Evolutionary conservation across 2,113 vertebrate species (phyloP).

Genomic region (Pipra filicauda): DNA sequence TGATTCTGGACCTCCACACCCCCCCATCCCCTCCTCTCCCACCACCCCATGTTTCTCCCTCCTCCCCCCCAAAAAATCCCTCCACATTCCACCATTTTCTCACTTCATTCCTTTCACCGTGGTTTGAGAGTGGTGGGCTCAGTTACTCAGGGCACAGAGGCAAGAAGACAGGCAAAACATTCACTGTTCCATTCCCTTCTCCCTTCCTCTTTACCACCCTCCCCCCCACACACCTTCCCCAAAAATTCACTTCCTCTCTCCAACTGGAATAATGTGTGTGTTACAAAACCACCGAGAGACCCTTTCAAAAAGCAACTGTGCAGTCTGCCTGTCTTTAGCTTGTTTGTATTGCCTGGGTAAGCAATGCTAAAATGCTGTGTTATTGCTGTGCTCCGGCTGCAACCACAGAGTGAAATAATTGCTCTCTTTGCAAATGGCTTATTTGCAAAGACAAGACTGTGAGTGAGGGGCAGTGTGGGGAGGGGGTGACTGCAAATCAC

Average conservation of each 20-base stretch:
- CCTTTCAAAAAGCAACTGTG: conserved; percentile 44
- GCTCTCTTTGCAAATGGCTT: conserved; percentile 32
- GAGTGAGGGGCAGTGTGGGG: not conserved
- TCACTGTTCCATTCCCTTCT: not conserved
- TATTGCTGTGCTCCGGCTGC: not conserved
- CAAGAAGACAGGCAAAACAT: conserved; percentile 60
- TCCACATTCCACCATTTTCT: conserved; percentile 80
- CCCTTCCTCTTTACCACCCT: not conserved
- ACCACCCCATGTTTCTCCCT: conserved; percentile 21
- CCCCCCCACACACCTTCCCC: not conserved
- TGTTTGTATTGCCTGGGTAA: conserved; percentile 54
- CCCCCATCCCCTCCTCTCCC: not conserved
- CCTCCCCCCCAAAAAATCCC: conserved; percentile 58
- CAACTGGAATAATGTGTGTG: conserved; percentile 30
- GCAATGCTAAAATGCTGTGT: conserved; percentile 45
- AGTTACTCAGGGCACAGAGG: conserved; percentile 64
- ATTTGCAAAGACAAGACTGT: conserved; percentile 27
- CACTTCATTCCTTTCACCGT: conserved; percentile 63
- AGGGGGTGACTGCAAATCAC: conserved; percentile 4
- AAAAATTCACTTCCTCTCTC: conserved; percentile 22
- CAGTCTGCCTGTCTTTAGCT: conserved; percentile 49
- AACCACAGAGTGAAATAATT: conserved; percentile 40
- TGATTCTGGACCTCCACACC: conserved; percentile 65
- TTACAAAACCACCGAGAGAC: conserved; percentile 39
- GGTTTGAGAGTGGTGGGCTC: conserved; percentile 59